Conservation (phyloP, 2,888 invertebrate species). For the Nephrotoma appendiculata region DNA sequence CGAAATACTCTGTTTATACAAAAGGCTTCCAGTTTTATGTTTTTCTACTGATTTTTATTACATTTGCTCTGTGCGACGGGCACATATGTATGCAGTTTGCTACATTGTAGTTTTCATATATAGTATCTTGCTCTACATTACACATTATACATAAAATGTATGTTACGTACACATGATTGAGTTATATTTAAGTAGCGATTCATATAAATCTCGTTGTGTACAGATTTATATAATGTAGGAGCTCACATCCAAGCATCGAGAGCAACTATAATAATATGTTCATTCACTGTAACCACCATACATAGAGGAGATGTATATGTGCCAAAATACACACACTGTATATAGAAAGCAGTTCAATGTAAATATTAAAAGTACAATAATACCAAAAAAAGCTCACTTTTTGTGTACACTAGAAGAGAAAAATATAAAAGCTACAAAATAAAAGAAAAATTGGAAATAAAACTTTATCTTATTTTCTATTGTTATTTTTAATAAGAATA, state of each 20-base stretch:
- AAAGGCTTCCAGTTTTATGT: background rate
- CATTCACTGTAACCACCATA: background rate
- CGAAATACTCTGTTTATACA: background rate
- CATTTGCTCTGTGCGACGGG: background rate
- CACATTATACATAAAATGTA: background rate
- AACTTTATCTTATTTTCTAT: background rate
- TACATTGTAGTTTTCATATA: background rate
- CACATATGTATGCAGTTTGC: background rate
- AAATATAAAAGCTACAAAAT: background rate
- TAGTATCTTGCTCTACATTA: too few species aligned
- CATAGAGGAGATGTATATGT: background rate
- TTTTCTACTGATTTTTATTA: background rate
- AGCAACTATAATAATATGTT: background rate
- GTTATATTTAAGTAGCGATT: background rate
- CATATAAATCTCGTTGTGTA: too few species aligned
- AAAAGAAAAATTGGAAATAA: background rate
- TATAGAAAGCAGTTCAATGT: background rate
- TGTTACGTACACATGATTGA: background rate
- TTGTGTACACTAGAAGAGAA: background rate
- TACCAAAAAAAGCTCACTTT: background rate
- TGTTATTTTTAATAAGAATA: background rate
- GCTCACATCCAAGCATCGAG: background rate
- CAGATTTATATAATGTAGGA: too few species aligned
- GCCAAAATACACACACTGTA: background rate
- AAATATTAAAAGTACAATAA: background rate